Evolutionary conservation across 1,140 invertebrate species (phyloP).

Genomic region (Apocrypta bakeri): DNA sequence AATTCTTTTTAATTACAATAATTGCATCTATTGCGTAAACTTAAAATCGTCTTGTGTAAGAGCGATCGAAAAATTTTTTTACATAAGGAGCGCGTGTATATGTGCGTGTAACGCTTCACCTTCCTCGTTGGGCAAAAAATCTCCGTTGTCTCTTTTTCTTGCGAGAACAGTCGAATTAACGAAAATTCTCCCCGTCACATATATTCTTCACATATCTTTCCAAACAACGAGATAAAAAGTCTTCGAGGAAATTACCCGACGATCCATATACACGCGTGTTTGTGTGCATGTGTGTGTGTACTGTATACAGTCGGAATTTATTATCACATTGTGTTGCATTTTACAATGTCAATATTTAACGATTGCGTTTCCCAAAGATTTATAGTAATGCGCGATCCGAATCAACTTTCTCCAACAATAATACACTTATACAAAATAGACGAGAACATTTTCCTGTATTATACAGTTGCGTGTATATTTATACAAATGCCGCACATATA

Average conservation of each 20-base stretch:
- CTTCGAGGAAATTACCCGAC: slow-evolving; percentile 5
- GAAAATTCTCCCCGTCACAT: not conserved
- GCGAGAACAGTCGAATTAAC: not conserved
- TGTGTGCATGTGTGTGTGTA: not conserved
- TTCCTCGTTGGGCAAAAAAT: not conserved
- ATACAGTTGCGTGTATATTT: not conserved
- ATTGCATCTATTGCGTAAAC: not conserved
- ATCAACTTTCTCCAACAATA: slow-evolving; percentile 15
- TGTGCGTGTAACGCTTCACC: not conserved
- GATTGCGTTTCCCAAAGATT: slow-evolving; percentile 5
- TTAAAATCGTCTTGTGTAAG: not conserved
- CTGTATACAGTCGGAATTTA: not conserved
- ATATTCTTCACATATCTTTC: not conserved
- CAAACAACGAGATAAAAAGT: not conserved
- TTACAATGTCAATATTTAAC: slow-evolving; percentile 22
- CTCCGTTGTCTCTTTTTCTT: slow-evolving; percentile 2
- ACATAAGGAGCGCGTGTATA: not conserved
- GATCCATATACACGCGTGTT: not conserved
- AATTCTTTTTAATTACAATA: slow-evolving; percentile 27
- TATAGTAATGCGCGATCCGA: not conserved
- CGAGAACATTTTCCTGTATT: not conserved
- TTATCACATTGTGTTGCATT: slow-evolving; percentile 13
- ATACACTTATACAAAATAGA: not conserved
- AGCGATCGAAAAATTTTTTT: not conserved
- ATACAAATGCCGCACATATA: not conserved